Percentiles rank a stretch among this genome's conserved stretches.
phyloP scores from a whole-genome alignment of 2,888 invertebrate genomes.

The Volucella zonaria region DNA sequence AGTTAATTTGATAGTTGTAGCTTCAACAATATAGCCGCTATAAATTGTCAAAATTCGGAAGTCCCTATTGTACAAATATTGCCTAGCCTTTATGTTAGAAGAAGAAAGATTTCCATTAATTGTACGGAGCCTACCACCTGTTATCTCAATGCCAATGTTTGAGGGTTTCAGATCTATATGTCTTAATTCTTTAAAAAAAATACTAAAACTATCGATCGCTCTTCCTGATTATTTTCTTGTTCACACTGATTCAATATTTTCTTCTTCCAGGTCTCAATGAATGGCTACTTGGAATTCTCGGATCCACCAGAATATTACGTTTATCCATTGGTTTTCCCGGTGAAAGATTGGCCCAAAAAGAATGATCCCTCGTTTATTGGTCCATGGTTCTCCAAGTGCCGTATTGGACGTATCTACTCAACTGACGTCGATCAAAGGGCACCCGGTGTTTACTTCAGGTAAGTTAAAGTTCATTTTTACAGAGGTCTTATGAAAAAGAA shows the following conservation, averaged over 20 bases:
- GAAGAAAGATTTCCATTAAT: too few species aligned
- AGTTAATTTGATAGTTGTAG: too few species aligned
- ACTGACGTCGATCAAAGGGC: constrained; percentile 89
- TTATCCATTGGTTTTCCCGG: constrained; percentile 93
- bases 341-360: constrained; percentile 92
- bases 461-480: constrained; percentile 67
- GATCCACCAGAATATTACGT: constrained; percentile 93
- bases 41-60: too few species aligned
- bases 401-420: constrained; percentile 88
- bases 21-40: too few species aligned
- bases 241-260: not conserved
- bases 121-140: too few species aligned
- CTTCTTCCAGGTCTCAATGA: constrained; percentile 87
- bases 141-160: too few species aligned
- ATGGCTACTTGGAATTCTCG: constrained; percentile 94
- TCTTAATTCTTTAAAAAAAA: too few species aligned
- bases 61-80: too few species aligned
- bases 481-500: not conserved
- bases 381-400: constrained; percentile 94
- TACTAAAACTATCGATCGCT: too few species aligned
- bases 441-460: constrained; percentile 93
- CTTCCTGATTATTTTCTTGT: too few species aligned
- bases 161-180: too few species aligned
- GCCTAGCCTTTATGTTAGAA: too few species aligned
- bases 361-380: constrained; percentile 97